A percentile compares a stretch with the other conserved stretches of the same genome.
Conservation (phyloP, 1,140 invertebrate species). For the Ceratina calcarata region DNA sequence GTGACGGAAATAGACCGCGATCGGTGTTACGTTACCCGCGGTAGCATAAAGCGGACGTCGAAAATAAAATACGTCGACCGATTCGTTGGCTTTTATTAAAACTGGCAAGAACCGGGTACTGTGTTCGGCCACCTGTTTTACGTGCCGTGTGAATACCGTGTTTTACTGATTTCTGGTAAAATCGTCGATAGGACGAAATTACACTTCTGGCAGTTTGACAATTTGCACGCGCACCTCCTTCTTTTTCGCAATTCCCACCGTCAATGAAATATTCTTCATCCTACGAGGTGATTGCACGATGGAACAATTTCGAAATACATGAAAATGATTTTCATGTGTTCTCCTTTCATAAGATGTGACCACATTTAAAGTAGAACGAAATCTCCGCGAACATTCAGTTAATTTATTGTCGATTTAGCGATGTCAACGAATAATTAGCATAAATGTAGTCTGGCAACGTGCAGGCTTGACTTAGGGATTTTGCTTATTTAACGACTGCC, state of each 20-base stretch:
- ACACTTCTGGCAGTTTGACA: conserved; percentile 31
- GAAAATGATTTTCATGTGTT: no score
- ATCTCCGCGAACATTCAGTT: no score
- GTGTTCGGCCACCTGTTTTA: conserved; percentile 53
- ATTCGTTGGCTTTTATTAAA: conserved; percentile 59
- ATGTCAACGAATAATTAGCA: conserved; percentile 56
- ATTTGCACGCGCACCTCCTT: neutral
- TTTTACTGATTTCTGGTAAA: conserved; percentile 38
- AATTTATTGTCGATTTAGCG: conserved; percentile 24
- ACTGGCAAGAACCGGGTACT: conserved; percentile 39
- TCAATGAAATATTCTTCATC: neutral
- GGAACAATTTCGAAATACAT: neutral
- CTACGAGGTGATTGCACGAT: neutral
- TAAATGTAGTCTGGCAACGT: conserved; percentile 62
- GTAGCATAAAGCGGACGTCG: conserved; percentile 47
- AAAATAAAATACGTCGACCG: conserved; percentile 63
- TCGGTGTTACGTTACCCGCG: conserved; percentile 58
- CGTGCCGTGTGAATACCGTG: conserved; percentile 15
- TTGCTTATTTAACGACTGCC: neutral
- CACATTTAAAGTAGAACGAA: no score
- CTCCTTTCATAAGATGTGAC: no score
- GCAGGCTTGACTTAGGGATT: neutral
- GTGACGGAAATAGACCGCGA: conserved; percentile 60
- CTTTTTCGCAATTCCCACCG: neutral
- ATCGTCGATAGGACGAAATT: conserved; percentile 9